Conservation (phyloP, 2,113 vertebrate species). For the Ailuropoda melanoleuca region DNA sequence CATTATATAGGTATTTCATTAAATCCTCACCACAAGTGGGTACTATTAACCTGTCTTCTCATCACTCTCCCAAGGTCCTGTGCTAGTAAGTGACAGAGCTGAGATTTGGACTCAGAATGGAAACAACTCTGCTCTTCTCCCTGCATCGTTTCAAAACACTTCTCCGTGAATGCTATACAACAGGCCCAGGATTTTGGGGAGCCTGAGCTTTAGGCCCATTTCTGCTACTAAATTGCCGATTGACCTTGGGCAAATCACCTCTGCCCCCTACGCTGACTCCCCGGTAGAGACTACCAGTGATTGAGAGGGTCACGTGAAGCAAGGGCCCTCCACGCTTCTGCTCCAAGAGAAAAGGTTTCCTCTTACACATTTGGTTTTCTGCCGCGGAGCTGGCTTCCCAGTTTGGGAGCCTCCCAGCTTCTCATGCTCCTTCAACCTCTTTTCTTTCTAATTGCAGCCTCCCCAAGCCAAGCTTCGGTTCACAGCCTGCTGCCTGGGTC, state of each 20-base stretch:
- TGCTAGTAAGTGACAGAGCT: not conserved
- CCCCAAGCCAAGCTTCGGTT: not conserved
- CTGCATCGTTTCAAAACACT: not conserved
- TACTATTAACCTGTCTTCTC: not conserved
- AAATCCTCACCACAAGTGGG: not conserved
- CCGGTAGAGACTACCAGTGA: not conserved
- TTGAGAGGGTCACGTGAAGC: not conserved
- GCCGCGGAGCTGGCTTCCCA: not conserved
- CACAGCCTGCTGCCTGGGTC: not conserved
- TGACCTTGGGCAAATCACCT: constrained; percentile 63
- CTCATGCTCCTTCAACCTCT: not conserved
- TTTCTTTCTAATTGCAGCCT: constrained; percentile 30
- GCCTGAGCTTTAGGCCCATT: not conserved
- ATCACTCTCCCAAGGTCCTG: not conserved
- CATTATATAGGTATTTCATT: not conserved
- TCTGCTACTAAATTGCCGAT: not conserved
- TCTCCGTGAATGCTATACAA: not conserved
- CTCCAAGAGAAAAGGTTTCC: not conserved
- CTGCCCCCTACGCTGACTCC: not conserved
- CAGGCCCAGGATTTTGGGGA: not conserved
- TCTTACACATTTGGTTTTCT: constrained; percentile 1
- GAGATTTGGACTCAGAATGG: not conserved
- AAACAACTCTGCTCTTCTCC: not conserved
- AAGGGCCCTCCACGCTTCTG: constrained; percentile 34
- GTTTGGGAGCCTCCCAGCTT: constrained; percentile 32